These are phyloP conservation scores for Pocota personata DNA, from an alignment of 2,888 invertebrate genomes.

Conservation along the genomic window DNA sequence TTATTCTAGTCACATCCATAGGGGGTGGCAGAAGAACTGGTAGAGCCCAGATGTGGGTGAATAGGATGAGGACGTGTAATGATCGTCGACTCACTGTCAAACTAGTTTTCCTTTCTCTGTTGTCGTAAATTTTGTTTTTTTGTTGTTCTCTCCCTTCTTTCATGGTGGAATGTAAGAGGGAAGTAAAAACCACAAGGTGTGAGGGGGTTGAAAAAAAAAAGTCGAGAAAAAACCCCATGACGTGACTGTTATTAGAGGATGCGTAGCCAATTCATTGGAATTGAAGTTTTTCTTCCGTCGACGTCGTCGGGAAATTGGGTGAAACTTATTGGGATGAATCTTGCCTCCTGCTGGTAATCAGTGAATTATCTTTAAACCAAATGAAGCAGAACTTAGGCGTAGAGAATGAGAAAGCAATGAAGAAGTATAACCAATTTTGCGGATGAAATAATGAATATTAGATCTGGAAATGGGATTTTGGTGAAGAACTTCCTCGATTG, in stretches of 20 bases:
- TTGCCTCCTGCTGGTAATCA: constrained; percentile 17
- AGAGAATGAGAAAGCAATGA: not conserved
- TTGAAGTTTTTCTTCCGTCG: not conserved
- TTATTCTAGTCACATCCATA: constrained; percentile 47
- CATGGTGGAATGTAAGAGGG: not conserved
- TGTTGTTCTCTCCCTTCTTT: not conserved
- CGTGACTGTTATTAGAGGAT: constrained; percentile 3
- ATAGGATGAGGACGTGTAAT: constrained; percentile 29
- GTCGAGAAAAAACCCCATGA: not conserved
- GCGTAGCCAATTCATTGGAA: constrained; percentile 48
- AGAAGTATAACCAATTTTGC: constrained; percentile 31
- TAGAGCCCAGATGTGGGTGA: not conserved
- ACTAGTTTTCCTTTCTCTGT: constrained; percentile 24
- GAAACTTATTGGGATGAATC: not conserved
- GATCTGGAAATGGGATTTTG: constrained; percentile 46
- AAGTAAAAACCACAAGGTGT: not conserved
- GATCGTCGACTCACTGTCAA: constrained; percentile 29
- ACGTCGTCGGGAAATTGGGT: constrained; percentile 15
- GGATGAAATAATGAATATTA: constrained; percentile 49
- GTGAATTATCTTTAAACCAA: constrained; percentile 46
- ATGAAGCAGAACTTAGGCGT: constrained; percentile 4
- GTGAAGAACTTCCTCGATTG: constrained; percentile 24
- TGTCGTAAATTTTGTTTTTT: constrained; percentile 24
- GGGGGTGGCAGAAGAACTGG: not conserved
- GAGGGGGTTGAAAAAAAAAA: not conserved